Evolutionary conservation across 2,888 invertebrate genomes (phyloP), one percentile per base, ranked within the genome.

Genomic region (Apamea monoglypha): DNA sequence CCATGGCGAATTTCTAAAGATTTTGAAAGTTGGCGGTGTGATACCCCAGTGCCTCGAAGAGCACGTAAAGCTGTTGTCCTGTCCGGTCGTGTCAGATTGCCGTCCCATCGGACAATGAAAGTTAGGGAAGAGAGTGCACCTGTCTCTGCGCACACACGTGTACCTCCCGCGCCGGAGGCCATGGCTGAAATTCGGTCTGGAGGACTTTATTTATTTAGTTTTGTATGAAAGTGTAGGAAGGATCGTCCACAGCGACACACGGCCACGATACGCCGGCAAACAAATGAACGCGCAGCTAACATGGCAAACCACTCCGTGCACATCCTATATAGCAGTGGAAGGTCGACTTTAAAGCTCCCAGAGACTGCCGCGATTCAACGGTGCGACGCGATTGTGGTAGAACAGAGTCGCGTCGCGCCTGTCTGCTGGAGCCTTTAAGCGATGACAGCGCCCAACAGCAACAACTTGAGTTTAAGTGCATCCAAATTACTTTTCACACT

Each of bases 381-480:
- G 53, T 53, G 21, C 53, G 6, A 53, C 21, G 7, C 50, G 53
- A 25, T 25, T 56, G 10, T 25, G 2, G 8, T 53, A 53, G 25
- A 53, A 53, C 8, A 25, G 25, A 56, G 10, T 12, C 25, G 56
- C 4, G 12, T 12, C 56, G 25, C 25, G 56, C 12, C 25, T 56
- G 53, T 53, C 21, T 53, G 56, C 25, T 10, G 10, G 10, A 10
- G 56, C 18, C 32, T n/a, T 59, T 10, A 44, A 67, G 32, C 44
- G 18, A 10, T n/a, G 32, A n/a, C 44, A 56, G 44, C 36, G 14
- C 10, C 40, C n/a, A 73, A 80, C 47, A 36, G 36, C 36, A 1
- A 78, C 79, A 82, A 63, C 40, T 75, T 59, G 6, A 70, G 10
- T 76, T 78, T 66, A 32, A 86, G 68, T 66, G 68, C 74, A 36